Conservation (phyloP, 1,140 invertebrate genomes). For the Dendrolimus kikuchii region DNA sequence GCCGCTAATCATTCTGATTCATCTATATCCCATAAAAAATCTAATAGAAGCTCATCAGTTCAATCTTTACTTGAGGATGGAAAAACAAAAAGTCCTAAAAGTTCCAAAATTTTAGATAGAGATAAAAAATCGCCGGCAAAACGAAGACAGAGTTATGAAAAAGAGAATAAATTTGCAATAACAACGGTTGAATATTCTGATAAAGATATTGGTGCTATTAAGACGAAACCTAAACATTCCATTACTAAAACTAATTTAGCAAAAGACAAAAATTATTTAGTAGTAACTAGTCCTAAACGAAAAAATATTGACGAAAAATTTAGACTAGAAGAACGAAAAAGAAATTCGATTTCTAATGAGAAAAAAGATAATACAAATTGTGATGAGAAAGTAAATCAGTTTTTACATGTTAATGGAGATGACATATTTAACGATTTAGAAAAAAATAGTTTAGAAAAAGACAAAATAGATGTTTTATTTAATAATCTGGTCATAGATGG, state of each 20-base stretch:
- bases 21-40: constrained; percentile 43
- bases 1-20: constrained; percentile 58
- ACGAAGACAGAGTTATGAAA: constrained; percentile 52
- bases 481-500: constrained; percentile 42
- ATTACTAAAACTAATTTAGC: constrained; percentile 63
- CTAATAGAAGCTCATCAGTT: constrained; percentile 57
- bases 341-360: constrained; percentile 33
- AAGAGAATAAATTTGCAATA: constrained; percentile 53
- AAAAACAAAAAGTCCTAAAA: constrained; percentile 48
- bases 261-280: constrained; percentile 63
- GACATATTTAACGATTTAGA: constrained; percentile 56
- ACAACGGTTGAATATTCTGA: constrained; percentile 27
- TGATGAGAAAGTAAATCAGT: constrained; percentile 28
- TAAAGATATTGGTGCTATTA: constrained; percentile 67
- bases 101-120: constrained; percentile 58
- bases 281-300: constrained; percentile 55
- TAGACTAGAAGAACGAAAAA: constrained; percentile 41
- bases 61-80: constrained; percentile 51
- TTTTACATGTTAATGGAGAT: constrained; percentile 32
- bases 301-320: constrained; percentile 44
- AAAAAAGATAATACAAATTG: constrained; percentile 37
- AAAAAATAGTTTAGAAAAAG: constrained; percentile 45
- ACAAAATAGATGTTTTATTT: constrained; percentile 55
- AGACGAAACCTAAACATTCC: constrained; percentile 68
- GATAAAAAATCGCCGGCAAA: constrained; percentile 45